Base-by-base conservation (phyloP, 1,140 invertebrate genomes). In the Drosophila pseudoobscura region DNA sequence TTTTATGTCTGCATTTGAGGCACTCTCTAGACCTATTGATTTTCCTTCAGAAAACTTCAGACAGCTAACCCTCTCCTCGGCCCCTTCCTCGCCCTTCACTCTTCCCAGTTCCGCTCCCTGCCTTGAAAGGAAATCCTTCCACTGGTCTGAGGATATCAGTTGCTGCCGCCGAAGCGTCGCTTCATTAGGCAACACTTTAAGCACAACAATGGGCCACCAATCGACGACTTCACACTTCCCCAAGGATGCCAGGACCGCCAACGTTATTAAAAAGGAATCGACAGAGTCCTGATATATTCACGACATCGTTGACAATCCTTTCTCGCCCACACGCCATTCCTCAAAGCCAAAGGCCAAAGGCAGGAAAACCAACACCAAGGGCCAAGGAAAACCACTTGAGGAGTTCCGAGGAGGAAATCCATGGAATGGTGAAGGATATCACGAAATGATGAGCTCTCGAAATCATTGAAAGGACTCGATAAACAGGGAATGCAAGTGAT, bases 381-480 rank as follows among this genome's bases (percentile, higher is more conserved):
- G 68, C 56, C 65, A 54, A 76, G 31, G 11, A 39, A 73, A 68
- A 76, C 62, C 73, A 61, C 74, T 75, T 73, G 69, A 75, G 24
- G 29, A n/a, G 13, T 5, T 24, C 13, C 8, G 29, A 15, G 6
- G 41, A 45, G 6, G 54, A 45, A 9, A 9, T 15, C 35, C 5
- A 53, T 15, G 29, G 17, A 39, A 53, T 11, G 22, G 60, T 31
- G 35, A 45, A 65, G 39, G 41, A 49, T 35, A 57, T 69, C 59
- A 49, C 63, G 47, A 74, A 68, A 62, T 74, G 58, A 75, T 75
- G 65, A 70, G 63, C 58, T 64, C 41, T 53, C 20, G 43, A 56
- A 56, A 45, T 43, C 24, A 43, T 31, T 31, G 24, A 39, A 39
- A 39, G 35, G 0, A 11, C 11, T 39, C 35, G 11, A 39, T 39